Evolutionary conservation across 2,888 invertebrate species (phyloP), one percentile per base, ranked within the genome.

Genomic region (Herminia tarsipennalis): DNA sequence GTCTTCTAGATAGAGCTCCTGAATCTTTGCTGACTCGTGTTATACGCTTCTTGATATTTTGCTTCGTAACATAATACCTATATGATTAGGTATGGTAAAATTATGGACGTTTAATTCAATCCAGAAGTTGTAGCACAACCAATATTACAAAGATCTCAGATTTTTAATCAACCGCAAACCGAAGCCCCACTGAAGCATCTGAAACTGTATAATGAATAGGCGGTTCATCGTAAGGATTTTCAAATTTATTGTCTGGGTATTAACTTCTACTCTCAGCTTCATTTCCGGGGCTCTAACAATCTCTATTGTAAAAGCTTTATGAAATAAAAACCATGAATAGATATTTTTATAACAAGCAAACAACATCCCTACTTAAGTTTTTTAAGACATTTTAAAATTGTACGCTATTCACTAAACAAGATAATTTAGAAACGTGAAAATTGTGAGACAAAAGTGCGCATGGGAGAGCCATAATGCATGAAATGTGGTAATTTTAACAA

Each of bases 401-500:
- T n/a, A n/a, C n/a, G n/a, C n/a, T n/a, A n/a, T n/a, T n/a, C n/a
- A n/a, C n/a, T n/a, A n/a, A n/a, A n/a, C n/a, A n/a, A n/a, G n/a
- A n/a, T n/a, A n/a, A n/a, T n/a, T n/a, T n/a, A n/a, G n/a, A n/a
- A n/a, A n/a, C n/a, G n/a, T n/a, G 2, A 38, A 42, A 48, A 59
- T 65, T 66, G 52, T 25, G 28, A 9, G 36, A 52, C 63, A 59
- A 58, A 64, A 59, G 52, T 37, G 41, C 53, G 44, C 53, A 58
- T 30, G 30, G 32, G 67, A 66, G 59, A 51, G 65, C 66, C 64
- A 53, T 71, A 73, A 71, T 66, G 56, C 53, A 66, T 73, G 66
- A 74, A 76, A 73, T 74, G 72, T 73, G 70, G 61, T 72, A 69
- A 78, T 77, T 76, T 75, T 63, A 76, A 71, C 65, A 74, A 70